These are phyloP conservation scores for Cardiocondyla obscurior DNA, from an alignment of 1,140 invertebrate genomes.

Conservation along the genomic window DNA sequence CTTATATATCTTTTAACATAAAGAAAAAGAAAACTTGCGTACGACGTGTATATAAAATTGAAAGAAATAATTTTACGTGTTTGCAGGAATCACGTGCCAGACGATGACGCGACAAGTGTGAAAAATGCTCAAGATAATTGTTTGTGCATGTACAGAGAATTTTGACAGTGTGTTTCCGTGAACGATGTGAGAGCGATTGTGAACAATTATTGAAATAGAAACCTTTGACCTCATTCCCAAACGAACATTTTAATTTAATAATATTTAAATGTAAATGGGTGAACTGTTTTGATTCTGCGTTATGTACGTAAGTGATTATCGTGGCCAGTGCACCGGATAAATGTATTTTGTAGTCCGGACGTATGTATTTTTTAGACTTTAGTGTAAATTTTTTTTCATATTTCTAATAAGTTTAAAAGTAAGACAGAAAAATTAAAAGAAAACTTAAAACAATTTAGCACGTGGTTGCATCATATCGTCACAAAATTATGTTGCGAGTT, in stretches of 20 bases:
- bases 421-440: not conserved
- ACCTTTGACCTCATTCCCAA: not conserved
- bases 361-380: not conserved
- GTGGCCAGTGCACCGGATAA: constrained; percentile 47
- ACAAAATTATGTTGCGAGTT: not conserved
- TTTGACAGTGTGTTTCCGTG: not conserved
- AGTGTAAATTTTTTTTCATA: not conserved
- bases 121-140: constrained; percentile 26
- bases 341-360: constrained; percentile 33
- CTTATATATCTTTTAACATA: not conserved
- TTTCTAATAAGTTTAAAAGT: not conserved
- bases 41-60: not conserved
- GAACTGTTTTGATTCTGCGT: not conserved
- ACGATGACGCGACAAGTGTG: constrained; percentile 69
- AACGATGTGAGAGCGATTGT: not conserved
- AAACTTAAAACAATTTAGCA: not conserved
- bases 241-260: not conserved
- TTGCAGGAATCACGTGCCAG: constrained; percentile 79
- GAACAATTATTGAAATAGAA: constrained; percentile 11
- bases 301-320: constrained; percentile 43
- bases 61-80: constrained; percentile 15
- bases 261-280: constrained; percentile 14
- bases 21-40: not conserved
- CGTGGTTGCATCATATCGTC: not conserved
- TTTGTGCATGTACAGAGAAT: not conserved